phyloP scores from a whole-genome alignment of 2,888 invertebrate genomes.

The Acanthosepion esculentum region DNA sequence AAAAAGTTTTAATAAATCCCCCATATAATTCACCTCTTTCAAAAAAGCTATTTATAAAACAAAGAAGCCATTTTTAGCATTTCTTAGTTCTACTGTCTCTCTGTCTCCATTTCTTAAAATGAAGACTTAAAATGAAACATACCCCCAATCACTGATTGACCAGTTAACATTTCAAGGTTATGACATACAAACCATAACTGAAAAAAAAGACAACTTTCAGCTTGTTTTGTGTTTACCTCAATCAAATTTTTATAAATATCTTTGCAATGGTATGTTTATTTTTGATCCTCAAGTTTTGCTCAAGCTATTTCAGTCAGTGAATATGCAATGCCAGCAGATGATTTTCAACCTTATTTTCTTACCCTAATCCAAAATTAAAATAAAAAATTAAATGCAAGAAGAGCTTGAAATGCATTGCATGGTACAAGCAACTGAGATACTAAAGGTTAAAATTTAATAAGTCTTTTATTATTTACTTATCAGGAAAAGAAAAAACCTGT shows the following conservation, averaged over 20 bases:
- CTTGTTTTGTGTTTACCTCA: background rate
- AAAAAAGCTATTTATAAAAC: slow-evolving; percentile 12
- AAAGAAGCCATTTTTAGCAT: background rate
- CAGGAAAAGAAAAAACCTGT: too few relatives aligned
- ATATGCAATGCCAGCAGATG: too few relatives aligned
- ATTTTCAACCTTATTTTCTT: too few relatives aligned
- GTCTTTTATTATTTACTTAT: too few relatives aligned
- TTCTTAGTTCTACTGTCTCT: background rate
- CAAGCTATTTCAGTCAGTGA: too few relatives aligned
- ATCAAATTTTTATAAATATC: background rate
- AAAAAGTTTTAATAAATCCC: background rate
- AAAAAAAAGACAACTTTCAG: background rate
- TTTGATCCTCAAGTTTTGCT: too few relatives aligned
- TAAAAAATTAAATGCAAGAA: too few relatives aligned
- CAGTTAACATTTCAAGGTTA: background rate
- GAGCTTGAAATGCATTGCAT: too few relatives aligned
- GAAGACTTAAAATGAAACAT: background rate
- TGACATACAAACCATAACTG: background rate
- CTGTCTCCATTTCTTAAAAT: background rate
- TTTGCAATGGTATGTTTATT: background rate
- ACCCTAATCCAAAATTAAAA: too few relatives aligned
- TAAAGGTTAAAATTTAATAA: too few relatives aligned
- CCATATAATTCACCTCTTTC: background rate
- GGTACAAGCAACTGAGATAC: too few relatives aligned
- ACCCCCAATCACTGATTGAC: background rate